Percentiles rank a stretch among this genome's conserved stretches.
phyloP scores from a whole-genome alignment of 2,888 invertebrate species.

The Laspeyria flexula region DNA sequence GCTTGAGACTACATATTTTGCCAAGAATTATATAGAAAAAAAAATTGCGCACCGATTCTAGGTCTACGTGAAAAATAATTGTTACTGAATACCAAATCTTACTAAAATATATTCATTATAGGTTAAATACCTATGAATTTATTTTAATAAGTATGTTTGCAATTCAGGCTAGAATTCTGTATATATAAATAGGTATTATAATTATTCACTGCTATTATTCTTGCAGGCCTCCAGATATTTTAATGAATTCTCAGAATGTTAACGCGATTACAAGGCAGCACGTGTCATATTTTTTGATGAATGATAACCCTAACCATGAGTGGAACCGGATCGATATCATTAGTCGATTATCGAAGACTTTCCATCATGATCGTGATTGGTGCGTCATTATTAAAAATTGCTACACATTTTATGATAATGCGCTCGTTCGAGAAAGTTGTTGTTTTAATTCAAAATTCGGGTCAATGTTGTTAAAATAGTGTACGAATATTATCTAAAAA shows the following conservation, averaged over 20 bases:
- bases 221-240: not conserved
- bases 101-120: too few species aligned
- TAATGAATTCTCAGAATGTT: not conserved
- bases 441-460: slow-evolving; percentile 38
- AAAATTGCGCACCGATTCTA: too few species aligned
- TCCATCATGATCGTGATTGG: slow-evolving; percentile 57
- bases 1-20: too few species aligned
- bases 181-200: too few species aligned
- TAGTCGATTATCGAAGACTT: slow-evolving; percentile 67
- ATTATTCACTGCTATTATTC: too few species aligned
- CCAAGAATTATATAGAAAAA: too few species aligned
- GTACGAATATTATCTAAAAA: slow-evolving; percentile 5
- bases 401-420: slow-evolving; percentile 58
- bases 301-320: slow-evolving; percentile 12
- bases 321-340: slow-evolving; percentile 62
- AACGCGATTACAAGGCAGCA: not conserved
- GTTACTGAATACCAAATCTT: too few species aligned
- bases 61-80: too few species aligned
- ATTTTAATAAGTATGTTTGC: too few species aligned
- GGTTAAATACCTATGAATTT: too few species aligned
- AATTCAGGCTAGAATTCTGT: too few species aligned
- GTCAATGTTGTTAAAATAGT: slow-evolving; percentile 42
- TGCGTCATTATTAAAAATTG: slow-evolving; percentile 64
- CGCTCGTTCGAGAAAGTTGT: slow-evolving; percentile 61
- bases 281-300: not conserved